These are phyloP conservation scores for Euplagia quadripunctaria DNA, from an alignment of 2,888 invertebrate species.

Conservation along the genomic window DNA sequence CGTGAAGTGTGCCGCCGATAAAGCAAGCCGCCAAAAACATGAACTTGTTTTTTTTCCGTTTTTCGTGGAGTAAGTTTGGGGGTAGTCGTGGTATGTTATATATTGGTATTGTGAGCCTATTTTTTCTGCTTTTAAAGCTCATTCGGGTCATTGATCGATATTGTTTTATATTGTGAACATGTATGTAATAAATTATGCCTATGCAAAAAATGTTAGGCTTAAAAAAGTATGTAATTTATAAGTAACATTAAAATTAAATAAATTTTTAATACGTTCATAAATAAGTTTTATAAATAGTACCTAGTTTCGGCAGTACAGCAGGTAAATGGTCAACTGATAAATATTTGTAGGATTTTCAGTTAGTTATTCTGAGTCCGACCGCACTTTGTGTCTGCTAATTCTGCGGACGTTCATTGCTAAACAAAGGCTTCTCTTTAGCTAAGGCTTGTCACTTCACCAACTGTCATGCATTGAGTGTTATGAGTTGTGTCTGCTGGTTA, in stretches of 20 bases:
- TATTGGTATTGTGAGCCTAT: constrained; percentile 22
- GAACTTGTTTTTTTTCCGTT: constrained; percentile 55
- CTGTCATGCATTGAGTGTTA: no score
- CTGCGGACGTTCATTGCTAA: no score
- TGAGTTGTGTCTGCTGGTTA: no score
- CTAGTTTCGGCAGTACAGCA: background rate
- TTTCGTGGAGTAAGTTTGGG: constrained; percentile 26
- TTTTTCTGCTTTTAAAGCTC: background rate
- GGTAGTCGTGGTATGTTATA: constrained; percentile 31
- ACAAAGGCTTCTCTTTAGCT: no score
- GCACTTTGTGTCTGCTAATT: no score
- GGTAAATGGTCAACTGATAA: background rate
- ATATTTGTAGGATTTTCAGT: no score
- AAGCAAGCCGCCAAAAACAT: constrained; percentile 66
- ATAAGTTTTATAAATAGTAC: background rate
- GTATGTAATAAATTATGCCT: background rate
- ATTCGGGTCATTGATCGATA: background rate
- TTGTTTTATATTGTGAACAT: background rate
- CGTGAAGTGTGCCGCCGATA: constrained; percentile 69
- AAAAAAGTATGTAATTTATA: background rate
- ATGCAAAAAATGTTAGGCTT: background rate
- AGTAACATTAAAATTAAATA: background rate
- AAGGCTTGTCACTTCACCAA: no score
- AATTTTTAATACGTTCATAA: background rate
- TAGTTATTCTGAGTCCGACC: no score